Evolutionary conservation across 1,140 invertebrate genomes (phyloP).

Genomic region (Nautilus pompilius): DNA sequence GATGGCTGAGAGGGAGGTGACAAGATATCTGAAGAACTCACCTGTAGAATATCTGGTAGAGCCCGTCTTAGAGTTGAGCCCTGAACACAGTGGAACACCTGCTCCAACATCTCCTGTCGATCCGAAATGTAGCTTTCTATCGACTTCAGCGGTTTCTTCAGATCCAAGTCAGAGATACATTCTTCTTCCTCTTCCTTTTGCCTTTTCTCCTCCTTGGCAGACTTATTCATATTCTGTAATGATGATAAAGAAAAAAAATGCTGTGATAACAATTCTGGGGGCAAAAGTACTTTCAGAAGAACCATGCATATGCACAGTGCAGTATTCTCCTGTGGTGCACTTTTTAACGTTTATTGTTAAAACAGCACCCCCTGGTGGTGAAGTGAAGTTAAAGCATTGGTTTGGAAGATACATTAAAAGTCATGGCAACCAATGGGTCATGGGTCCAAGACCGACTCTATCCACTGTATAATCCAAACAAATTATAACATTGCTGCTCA

Average conservation of each 20-base stretch:
- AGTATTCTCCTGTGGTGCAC: background rate
- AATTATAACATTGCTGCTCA: too few relatives aligned
- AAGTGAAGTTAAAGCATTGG: too few relatives aligned
- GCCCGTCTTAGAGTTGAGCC: conserved; percentile 39
- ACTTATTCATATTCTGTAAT: background rate
- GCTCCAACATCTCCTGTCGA: conserved; percentile 37
- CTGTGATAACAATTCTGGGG: background rate
- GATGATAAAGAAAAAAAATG: background rate
- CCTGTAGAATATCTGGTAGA: conserved; percentile 48
- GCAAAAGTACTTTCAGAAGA: background rate
- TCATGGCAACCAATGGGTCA: too few relatives aligned
- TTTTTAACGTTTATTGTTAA: background rate
- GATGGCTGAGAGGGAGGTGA: too few relatives aligned
- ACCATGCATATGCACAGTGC: conserved; percentile 1
- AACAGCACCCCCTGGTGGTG: too few relatives aligned
- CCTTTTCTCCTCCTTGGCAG: background rate
- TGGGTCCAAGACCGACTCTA: too few relatives aligned
- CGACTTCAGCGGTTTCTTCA: conserved; percentile 38
- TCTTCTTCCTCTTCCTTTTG: conserved; percentile 21
- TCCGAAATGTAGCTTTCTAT: conserved; percentile 42
- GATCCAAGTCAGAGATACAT: conserved; percentile 42
- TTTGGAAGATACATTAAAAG: too few relatives aligned
- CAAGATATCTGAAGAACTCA: too few relatives aligned
- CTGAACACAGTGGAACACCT: conserved; percentile 46
- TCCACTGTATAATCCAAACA: too few relatives aligned